Conservation (phyloP, 2,113 vertebrate genomes). For the Tachycineta bicolor region DNA sequence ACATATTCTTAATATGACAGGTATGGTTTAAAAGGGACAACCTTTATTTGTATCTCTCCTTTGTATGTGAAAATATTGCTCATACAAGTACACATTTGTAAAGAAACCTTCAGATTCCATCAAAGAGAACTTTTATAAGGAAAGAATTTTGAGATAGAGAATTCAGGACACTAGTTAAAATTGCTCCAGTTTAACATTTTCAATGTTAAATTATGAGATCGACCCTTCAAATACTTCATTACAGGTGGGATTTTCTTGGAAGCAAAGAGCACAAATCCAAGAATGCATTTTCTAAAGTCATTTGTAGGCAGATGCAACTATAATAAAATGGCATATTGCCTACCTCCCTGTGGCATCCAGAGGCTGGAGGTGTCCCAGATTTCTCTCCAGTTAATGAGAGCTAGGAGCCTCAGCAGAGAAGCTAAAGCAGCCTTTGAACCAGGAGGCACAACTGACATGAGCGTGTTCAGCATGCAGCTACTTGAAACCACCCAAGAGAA, state of each 20-base stretch:
- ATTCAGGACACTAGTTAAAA: not conserved
- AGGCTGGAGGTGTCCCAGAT: not conserved
- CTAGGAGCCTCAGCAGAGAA: not conserved
- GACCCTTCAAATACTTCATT: not conserved
- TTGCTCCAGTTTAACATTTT: not conserved
- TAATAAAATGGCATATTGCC: not conserved
- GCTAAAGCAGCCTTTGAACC: conserved; percentile 6
- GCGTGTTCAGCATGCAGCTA: not conserved
- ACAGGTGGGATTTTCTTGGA: not conserved
- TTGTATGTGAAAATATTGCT: not conserved
- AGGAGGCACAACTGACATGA: not conserved
- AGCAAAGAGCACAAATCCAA: not conserved
- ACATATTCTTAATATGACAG: not conserved
- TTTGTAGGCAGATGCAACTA: not conserved
- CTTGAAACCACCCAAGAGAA: not conserved
- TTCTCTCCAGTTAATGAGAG: not conserved
- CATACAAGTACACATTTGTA: not conserved
- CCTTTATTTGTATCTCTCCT: not conserved
- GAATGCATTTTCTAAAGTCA: not conserved
- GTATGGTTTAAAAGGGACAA: not conserved
- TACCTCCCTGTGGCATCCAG: not conserved
- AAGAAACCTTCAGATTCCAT: not conserved
- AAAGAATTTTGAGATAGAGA: not conserved
- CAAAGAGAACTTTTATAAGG: not conserved
- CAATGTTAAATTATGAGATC: not conserved